Conservation (phyloP, 2,113 vertebrate species). For the Pelecanus crispus region DNA sequence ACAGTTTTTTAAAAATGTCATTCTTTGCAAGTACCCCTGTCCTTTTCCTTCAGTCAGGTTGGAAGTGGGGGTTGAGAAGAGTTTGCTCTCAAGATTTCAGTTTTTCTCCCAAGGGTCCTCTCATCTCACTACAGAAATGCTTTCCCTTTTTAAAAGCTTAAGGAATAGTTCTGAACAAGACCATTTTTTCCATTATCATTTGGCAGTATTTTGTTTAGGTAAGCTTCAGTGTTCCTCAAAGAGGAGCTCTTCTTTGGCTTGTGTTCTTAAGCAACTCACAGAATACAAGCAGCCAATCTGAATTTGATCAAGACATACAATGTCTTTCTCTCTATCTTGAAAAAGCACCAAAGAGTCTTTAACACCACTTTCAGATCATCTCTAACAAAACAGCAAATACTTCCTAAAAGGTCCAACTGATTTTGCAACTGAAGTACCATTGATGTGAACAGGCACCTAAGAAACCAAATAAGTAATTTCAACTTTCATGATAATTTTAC, state of each 20-base stretch:
- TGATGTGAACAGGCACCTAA: neutral
- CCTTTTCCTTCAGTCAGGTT: neutral
- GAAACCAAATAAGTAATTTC: neutral
- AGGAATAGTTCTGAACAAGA: neutral
- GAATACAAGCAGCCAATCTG: neutral
- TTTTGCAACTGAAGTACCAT: accelerated
- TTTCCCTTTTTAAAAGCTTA: neutral
- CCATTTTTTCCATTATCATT: neutral
- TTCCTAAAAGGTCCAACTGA: neutral
- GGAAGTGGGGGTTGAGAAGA: neutral
- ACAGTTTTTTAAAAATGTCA: neutral
- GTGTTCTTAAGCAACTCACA: neutral
- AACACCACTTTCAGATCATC: neutral
- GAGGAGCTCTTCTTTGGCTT: neutral
- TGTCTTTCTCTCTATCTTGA: neutral
- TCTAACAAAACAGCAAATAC: neutral
- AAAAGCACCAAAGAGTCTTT: neutral
- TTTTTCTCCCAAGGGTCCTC: neutral
- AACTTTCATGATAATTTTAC: neutral
- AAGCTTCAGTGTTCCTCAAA: neutral
- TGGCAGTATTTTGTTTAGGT: neutral
- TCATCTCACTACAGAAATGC: neutral
- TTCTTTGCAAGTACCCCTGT: neutral
- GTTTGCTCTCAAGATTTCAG: neutral
- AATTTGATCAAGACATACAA: neutral